Evolutionary conservation across 2,888 invertebrate species (phyloP).

Genomic region (Cantharis lateralis): DNA sequence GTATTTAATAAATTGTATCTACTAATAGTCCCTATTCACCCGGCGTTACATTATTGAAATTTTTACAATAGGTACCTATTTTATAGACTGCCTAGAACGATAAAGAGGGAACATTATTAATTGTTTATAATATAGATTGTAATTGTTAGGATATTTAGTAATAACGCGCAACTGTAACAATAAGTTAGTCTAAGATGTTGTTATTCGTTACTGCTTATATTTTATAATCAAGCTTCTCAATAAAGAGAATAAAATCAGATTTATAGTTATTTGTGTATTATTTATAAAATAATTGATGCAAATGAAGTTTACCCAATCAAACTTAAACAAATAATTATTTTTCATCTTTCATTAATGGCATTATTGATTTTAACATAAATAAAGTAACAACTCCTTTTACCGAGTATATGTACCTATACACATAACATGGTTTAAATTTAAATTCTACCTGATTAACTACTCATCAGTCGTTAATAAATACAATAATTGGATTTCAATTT

Average conservation of each 20-base stretch:
- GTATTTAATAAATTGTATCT: not conserved
- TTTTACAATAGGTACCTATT: constrained; percentile 10
- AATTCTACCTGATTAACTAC: too few relatives aligned
- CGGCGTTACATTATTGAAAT: not conserved
- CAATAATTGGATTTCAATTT: too few relatives aligned
- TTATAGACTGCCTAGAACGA: constrained; percentile 41
- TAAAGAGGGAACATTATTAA: constrained; percentile 39
- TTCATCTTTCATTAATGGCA: too few relatives aligned
- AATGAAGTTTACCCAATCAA: too few relatives aligned
- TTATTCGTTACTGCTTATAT: constrained; percentile 42
- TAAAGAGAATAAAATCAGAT: constrained; percentile 20
- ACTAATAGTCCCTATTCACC: not conserved
- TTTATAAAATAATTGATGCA: too few relatives aligned
- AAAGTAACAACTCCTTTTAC: too few relatives aligned
- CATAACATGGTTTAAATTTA: too few relatives aligned
- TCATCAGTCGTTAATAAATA: too few relatives aligned
- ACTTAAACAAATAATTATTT: too few relatives aligned
- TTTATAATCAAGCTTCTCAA: constrained; percentile 43
- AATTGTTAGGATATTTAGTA: constrained; percentile 30
- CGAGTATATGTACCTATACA: too few relatives aligned
- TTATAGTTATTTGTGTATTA: not conserved
- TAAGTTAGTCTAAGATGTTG: constrained; percentile 32
- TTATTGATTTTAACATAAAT: too few relatives aligned
- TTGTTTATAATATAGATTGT: constrained; percentile 37
- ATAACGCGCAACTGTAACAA: constrained; percentile 16